A percentile compares a stretch with the other conserved stretches of the same genome.
These are phyloP conservation scores for Neofelis nebulosa DNA, from an alignment of 2,113 vertebrate species.

Conservation along the genomic window DNA sequence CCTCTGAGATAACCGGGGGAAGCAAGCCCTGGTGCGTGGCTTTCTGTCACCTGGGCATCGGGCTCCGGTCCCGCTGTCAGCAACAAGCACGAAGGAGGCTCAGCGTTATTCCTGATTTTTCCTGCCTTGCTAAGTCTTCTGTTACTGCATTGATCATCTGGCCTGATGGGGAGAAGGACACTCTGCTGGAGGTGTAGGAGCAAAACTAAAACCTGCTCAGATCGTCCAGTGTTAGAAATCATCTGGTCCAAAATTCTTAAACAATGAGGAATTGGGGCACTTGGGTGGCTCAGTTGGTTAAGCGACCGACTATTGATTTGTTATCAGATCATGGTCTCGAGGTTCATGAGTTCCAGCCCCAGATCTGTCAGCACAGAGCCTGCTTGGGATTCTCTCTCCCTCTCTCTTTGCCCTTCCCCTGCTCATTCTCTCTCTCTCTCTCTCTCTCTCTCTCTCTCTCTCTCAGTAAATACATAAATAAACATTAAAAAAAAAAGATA, in stretches of 20 bases:
- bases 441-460: too few species aligned
- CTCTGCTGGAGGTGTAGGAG: too few species aligned
- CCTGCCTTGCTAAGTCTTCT: not conserved
- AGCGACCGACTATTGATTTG: too few species aligned
- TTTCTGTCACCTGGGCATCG: rapidly evolving
- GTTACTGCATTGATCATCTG: not conserved
- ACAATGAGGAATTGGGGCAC: too few species aligned
- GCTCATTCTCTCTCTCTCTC: too few species aligned
- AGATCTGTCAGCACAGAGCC: too few species aligned
- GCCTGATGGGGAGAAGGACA: not conserved
- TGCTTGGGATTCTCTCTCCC: too few species aligned
- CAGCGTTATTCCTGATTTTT: rapidly evolving
- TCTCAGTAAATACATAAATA: too few species aligned
- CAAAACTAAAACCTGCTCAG: not conserved
- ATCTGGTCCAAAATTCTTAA: not conserved
- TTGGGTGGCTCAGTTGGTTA: too few species aligned
- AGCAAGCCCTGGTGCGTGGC: too few species aligned
- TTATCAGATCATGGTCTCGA: rapidly evolving
- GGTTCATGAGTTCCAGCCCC: too few species aligned
- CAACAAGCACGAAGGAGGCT: rapidly evolving
- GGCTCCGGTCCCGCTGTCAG: not conserved
- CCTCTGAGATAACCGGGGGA: not conserved
- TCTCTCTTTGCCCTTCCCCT: too few species aligned
- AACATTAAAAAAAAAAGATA: not conserved
- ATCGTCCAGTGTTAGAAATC: not conserved